These are phyloP conservation scores for Mimachlamys varia DNA, from an alignment of 2,888 invertebrate species.

Conservation along the genomic window DNA sequence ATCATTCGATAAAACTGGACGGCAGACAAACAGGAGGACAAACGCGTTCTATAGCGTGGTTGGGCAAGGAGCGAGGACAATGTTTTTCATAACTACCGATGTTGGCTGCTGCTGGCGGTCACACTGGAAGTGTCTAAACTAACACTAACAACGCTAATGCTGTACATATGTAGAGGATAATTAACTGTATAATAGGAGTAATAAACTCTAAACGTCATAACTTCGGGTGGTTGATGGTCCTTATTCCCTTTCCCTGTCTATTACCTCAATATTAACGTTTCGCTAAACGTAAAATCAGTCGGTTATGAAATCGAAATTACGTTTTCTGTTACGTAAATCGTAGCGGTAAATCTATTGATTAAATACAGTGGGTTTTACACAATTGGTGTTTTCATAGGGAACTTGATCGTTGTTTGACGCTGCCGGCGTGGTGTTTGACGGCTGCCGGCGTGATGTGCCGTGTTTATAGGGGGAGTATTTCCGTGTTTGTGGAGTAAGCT, in stretches of 20 bases:
- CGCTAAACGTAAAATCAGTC: not conserved
- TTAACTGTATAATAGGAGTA: not conserved
- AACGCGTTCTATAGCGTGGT: not conserved
- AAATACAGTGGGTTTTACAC: not conserved
- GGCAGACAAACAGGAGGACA: not conserved
- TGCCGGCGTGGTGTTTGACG: not conserved
- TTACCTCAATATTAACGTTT: not conserved
- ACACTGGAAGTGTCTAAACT: not conserved
- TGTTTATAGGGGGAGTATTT: not conserved
- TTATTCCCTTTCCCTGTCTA: no score
- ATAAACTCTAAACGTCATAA: not conserved
- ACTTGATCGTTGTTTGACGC: not conserved
- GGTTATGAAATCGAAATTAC: conserved; percentile 22
- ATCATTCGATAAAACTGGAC: no score
- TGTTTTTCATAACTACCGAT: not conserved
- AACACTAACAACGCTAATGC: not conserved
- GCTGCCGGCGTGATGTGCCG: not conserved
- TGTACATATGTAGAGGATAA: not conserved
- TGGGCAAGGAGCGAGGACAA: not conserved
- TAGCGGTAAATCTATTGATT: not conserved
- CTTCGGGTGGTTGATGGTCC: no score
- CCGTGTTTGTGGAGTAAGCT: not conserved
- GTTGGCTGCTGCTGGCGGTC: not conserved
- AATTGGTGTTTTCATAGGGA: not conserved
- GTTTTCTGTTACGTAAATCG: not conserved